Evolutionary conservation across 2,113 vertebrate species (phyloP).

Genomic region (Chascanopsetta lugubris): DNA sequence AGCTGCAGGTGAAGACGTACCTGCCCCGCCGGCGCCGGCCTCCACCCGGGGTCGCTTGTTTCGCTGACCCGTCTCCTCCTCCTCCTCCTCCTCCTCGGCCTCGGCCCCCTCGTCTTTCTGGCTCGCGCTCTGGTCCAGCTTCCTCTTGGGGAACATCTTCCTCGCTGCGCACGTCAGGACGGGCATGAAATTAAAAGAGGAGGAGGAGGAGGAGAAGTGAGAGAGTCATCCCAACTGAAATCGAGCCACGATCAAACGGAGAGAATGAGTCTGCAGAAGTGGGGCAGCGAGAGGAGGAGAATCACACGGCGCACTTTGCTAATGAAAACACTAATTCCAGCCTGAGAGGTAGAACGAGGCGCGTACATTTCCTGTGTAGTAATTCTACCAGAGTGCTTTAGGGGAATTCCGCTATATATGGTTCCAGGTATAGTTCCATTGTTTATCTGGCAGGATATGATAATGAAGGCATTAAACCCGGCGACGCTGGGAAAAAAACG

Average conservation of each 20-base stretch:
- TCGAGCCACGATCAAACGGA: conserved; percentile 44
- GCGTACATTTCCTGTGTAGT: conserved; percentile 60
- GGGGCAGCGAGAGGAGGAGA: conserved; percentile 29
- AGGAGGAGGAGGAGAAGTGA: background rate
- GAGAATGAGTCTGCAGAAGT: conserved; percentile 41
- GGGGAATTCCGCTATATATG: conserved; percentile 46
- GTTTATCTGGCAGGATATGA: conserved; percentile 31
- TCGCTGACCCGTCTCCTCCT: conserved; percentile 56
- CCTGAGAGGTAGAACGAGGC: conserved; percentile 60
- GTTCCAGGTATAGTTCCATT: conserved; percentile 40
- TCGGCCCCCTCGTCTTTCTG: conserved; percentile 55
- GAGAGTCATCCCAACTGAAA: conserved; percentile 33
- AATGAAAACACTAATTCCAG: conserved; percentile 67
- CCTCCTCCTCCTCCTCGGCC: conserved; percentile 48
- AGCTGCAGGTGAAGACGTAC: conserved; percentile 29
- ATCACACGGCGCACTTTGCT: conserved; percentile 51
- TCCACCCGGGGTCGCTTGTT: conserved; percentile 69
- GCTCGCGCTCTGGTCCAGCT: conserved; percentile 69
- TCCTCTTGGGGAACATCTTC: conserved; percentile 88
- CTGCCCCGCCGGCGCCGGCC: background rate
- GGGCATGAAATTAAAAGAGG: conserved; percentile 20
- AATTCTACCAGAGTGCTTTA: conserved; percentile 31
- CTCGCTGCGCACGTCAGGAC: conserved; percentile 78
- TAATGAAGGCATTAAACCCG: conserved; percentile 61
- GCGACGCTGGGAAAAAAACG: conserved; percentile 65